Percentiles rank a stretch among this genome's conserved stretches.
phyloP scores from a whole-genome alignment of 2,888 invertebrate genomes.

The Macaria notata region DNA sequence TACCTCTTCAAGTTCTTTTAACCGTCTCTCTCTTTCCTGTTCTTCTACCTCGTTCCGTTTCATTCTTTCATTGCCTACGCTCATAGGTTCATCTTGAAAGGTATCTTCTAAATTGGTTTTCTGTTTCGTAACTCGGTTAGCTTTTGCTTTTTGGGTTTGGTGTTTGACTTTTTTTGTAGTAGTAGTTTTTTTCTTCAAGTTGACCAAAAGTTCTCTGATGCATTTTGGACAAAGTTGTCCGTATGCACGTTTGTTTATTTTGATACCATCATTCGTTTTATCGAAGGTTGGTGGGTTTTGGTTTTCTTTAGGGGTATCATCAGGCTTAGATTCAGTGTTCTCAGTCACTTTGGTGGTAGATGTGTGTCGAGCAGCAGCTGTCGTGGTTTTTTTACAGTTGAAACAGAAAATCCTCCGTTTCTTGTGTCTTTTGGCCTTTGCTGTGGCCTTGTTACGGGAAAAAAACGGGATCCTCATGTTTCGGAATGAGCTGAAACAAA shows the following conservation, averaged over 20 bases:
- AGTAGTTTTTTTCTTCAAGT: slow-evolving; percentile 9
- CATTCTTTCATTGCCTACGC: slow-evolving; percentile 5
- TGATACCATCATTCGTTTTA: neutral
- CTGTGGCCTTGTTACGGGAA: slow-evolving; percentile 54
- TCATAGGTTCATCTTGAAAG: slow-evolving; percentile 1
- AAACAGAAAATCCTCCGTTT: slow-evolving; percentile 49
- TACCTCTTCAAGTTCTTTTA: slow-evolving; percentile 46
- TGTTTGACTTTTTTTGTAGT: neutral
- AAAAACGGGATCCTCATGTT: slow-evolving; percentile 66
- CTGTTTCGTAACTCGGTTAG: slow-evolving; percentile 3
- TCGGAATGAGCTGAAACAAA: slow-evolving; percentile 49
- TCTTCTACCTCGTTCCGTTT: slow-evolving; percentile 32
- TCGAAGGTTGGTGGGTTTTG: neutral
- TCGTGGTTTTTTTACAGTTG: slow-evolving; percentile 33
- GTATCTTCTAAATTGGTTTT: slow-evolving; percentile 10
- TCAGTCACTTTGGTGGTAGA: no score
- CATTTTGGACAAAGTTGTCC: slow-evolving; percentile 29
- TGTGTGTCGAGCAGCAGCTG: neutral
- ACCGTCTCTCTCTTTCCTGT: slow-evolving; percentile 35
- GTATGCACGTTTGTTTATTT: slow-evolving; percentile 18
- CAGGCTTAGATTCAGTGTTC: neutral
- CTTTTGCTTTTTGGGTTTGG: neutral
- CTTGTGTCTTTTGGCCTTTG: slow-evolving; percentile 43
- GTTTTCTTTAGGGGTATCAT: slow-evolving; percentile 1
- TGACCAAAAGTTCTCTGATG: slow-evolving; percentile 16